These are phyloP conservation scores for Apoderus coryli DNA, from an alignment of 2,888 invertebrate genomes.

Conservation along the genomic window DNA sequence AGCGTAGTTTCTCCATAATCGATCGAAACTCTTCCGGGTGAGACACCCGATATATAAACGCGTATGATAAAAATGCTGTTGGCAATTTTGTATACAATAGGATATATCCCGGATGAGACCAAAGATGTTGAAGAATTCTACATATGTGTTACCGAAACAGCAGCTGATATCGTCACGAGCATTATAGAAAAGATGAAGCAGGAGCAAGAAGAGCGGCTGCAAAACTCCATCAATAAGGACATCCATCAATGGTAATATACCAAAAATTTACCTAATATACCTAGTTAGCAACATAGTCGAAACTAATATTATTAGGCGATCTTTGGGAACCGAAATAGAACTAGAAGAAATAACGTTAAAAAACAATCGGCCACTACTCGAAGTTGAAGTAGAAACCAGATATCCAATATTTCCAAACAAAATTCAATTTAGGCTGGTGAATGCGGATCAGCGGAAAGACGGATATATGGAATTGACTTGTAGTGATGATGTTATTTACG, in stretches of 20 bases:
- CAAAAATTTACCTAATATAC: too few species aligned
- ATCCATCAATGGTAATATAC: slow-evolving; percentile 22
- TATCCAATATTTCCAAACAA: slow-evolving; percentile 38
- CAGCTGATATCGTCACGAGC: slow-evolving; percentile 36
- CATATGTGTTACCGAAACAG: slow-evolving; percentile 43
- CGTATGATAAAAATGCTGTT: too few species aligned
- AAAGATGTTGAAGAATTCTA: slow-evolving; percentile 53
- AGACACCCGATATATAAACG: too few species aligned
- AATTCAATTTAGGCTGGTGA: slow-evolving; percentile 38
- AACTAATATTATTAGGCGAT: too few species aligned
- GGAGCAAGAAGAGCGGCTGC: slow-evolving; percentile 31
- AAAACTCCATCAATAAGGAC: slow-evolving; percentile 20
- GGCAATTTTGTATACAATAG: slow-evolving; percentile 24
- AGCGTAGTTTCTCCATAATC: too few species aligned
- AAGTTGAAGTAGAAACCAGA: slow-evolving; percentile 50
- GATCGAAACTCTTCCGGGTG: too few species aligned
- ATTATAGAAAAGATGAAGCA: slow-evolving; percentile 42
- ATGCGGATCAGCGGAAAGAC: slow-evolving; percentile 44
- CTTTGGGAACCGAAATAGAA: slow-evolving; percentile 49
- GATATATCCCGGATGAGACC: slow-evolving; percentile 49
- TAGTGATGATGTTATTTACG: slow-evolving; percentile 36
- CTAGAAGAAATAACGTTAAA: slow-evolving; percentile 37
- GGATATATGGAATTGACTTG: slow-evolving; percentile 51
- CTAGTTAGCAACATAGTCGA: too few species aligned
- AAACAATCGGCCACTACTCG: slow-evolving; percentile 42